Evolutionary conservation across 2,113 vertebrate genomes (phyloP).

Genomic region (Ploceus nigricollis): DNA sequence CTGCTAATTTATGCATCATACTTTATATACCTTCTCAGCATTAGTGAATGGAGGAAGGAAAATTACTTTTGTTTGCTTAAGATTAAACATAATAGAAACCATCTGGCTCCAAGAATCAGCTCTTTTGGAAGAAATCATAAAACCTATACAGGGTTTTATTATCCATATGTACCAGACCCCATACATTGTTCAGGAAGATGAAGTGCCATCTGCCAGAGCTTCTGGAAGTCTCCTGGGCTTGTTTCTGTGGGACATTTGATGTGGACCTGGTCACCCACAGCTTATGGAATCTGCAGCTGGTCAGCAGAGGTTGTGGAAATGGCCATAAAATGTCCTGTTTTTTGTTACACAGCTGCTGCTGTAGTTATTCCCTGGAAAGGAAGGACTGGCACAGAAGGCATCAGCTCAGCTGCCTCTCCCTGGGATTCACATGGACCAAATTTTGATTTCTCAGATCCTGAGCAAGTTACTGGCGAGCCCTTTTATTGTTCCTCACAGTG

Average conservation of each 20-base stretch:
- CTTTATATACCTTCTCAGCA: not conserved
- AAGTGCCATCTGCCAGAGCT: not conserved
- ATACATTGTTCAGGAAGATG: fast-evolving
- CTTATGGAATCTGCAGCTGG: not conserved
- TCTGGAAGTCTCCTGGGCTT: not conserved
- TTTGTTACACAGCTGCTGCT: not conserved
- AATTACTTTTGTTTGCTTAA: not conserved
- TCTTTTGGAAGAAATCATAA: not conserved
- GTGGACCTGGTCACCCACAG: not conserved
- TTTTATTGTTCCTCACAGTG: not conserved
- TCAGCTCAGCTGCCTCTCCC: not conserved
- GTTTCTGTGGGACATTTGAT: not conserved
- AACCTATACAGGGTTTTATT: not conserved
- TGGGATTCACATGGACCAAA: not conserved
- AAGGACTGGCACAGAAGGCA: not conserved
- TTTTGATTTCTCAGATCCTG: not conserved
- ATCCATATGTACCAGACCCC: not conserved
- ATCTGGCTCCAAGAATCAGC: not conserved
- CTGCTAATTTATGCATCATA: not conserved
- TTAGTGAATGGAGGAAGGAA: not conserved
- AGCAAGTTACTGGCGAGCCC: not conserved
- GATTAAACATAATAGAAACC: not conserved
- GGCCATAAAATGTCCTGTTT: not conserved
- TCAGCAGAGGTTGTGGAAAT: not conserved
- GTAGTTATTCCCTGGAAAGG: not conserved